Conservation (phyloP, 2,113 vertebrate species). For the Solea solea region DNA sequence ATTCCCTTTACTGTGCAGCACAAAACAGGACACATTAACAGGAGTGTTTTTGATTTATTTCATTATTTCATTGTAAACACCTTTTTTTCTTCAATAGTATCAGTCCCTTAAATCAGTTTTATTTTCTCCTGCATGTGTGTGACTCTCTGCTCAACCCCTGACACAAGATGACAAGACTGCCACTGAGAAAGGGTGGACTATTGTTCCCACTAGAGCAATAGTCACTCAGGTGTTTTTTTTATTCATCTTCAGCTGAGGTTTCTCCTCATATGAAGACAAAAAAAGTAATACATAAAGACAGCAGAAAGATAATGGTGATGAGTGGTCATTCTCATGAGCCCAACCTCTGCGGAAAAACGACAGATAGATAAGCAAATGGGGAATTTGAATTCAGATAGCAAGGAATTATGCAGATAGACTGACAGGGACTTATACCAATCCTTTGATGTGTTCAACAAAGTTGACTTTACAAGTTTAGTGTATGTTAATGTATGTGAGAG, state of each 20-base stretch:
- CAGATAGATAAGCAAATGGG: constrained; percentile 16
- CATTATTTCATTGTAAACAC: background rate
- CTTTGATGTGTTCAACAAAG: constrained; percentile 50
- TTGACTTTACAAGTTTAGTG: constrained; percentile 41
- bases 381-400: constrained; percentile 48
- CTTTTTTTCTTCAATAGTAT: background rate
- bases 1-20: too few species aligned
- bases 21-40: too few species aligned
- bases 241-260: too few species aligned
- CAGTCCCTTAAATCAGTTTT: background rate
- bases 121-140: background rate
- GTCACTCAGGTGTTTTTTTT: background rate
- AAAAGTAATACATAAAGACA: background rate
- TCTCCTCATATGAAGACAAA: background rate
- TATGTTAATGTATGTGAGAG: background rate
- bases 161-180: background rate
- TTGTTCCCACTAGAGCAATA: background rate
- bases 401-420: constrained; percentile 53
- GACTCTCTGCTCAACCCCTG: background rate
- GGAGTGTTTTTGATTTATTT: background rate
- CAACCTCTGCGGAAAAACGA: constrained; percentile 11
- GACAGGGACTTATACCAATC: constrained; percentile 44
- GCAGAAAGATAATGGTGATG: background rate
- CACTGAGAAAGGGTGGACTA: background rate
- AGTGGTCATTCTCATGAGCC: background rate